Evolutionary conservation across 2,797 vertebrate genomes (phyloP).

Genomic region (Buphagus erythrorhynchus): DNA sequence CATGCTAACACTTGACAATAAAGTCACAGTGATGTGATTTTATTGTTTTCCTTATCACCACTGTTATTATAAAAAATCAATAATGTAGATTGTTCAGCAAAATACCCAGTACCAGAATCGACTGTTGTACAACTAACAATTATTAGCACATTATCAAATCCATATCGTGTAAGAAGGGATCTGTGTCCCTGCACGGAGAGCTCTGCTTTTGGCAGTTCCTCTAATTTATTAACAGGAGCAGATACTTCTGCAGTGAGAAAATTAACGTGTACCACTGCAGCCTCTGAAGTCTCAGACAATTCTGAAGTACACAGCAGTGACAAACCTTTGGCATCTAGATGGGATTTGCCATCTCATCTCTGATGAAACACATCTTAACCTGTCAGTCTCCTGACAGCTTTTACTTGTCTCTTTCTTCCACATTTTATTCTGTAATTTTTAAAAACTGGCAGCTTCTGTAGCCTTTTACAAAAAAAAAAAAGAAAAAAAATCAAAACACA

Average conservation of each 20-base stretch:
- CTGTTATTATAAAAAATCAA: background rate
- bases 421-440: background rate
- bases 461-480: background rate
- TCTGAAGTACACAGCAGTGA: background rate
- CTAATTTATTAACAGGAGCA: background rate
- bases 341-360: background rate
- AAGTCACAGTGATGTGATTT: background rate
- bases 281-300: background rate
- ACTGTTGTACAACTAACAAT: background rate
- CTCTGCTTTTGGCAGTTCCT: background rate
- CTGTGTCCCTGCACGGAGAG: background rate
- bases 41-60: background rate
- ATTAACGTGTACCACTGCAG: background rate
- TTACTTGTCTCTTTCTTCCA: background rate
- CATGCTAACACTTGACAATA: background rate
- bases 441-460: background rate
- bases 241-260: background rate
- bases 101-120: background rate
- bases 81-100: background rate
- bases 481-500: background rate
- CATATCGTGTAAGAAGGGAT: background rate
- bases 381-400: background rate
- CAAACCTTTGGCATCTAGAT: background rate
- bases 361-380: background rate
- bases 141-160: background rate